A percentile compares a stretch with the other conserved stretches of the same genome.
phyloP scores from a whole-genome alignment of 2,797 vertebrate genomes.

The Schizopygopsis malacanthus region DNA sequence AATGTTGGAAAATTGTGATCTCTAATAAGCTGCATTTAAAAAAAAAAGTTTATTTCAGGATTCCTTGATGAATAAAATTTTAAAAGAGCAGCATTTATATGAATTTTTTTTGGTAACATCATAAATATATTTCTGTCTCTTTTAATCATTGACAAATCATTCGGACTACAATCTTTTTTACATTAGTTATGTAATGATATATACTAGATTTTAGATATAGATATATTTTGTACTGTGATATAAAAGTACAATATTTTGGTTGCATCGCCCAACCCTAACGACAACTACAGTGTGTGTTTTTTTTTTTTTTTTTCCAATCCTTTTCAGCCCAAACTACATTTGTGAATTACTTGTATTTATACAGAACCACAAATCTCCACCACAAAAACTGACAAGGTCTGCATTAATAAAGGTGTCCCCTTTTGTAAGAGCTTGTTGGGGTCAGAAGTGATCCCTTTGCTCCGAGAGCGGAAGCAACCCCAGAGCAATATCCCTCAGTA shows the following conservation, averaged over 20 bases:
- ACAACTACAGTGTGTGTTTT: background rate
- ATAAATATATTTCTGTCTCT: background rate
- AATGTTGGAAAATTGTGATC: background rate
- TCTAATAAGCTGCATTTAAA: background rate
- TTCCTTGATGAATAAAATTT: too few species aligned
- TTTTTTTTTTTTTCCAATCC: background rate
- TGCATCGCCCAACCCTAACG: background rate
- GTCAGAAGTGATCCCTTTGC: constrained; percentile 61
- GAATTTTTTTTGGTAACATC: too few species aligned
- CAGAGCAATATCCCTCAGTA: constrained; percentile 70
- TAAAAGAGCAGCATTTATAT: too few species aligned
- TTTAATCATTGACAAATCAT: background rate
- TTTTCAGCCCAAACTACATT: background rate
- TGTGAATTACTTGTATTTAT: background rate
- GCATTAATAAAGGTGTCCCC: constrained; percentile 28
- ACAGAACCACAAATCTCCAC: background rate
- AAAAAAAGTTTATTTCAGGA: too few species aligned
- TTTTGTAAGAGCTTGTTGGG: constrained; percentile 44
- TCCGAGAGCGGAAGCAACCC: constrained; percentile 66
- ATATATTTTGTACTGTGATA: background rate
- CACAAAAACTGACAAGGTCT: constrained; percentile 1
- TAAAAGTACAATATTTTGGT: background rate
- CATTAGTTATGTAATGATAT: background rate
- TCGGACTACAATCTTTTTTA: background rate
- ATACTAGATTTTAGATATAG: background rate